These are phyloP conservation scores for Pluvialis apricaria DNA, from an alignment of 2,113 vertebrate genomes.

Conservation along the genomic window DNA sequence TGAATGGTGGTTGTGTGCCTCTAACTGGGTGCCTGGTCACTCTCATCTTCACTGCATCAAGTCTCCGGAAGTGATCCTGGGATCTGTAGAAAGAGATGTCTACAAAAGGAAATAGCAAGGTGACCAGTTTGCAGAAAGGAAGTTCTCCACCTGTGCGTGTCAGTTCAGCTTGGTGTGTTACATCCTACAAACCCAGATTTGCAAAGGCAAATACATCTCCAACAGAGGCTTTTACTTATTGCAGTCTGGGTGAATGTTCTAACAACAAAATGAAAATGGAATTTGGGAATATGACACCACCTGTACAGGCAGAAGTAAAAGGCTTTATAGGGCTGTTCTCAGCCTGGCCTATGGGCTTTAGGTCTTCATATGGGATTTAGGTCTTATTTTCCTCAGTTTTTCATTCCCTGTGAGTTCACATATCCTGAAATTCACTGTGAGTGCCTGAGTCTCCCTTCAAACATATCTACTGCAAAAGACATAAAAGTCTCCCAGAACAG, in stretches of 20 bases:
- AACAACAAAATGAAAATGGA: neutral
- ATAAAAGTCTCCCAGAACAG: neutral
- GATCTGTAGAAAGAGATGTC: neutral
- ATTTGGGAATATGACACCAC: neutral
- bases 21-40: neutral
- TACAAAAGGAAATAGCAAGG: neutral
- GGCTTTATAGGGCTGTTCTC: neutral
- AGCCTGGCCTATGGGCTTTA: neutral
- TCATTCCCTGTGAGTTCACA: neutral
- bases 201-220: neutral
- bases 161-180: neutral
- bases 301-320: neutral
- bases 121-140: fast-evolving
- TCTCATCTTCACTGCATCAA: neutral
- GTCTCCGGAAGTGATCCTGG: neutral
- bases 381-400: neutral
- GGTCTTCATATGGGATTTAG: neutral
- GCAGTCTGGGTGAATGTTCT: neutral
- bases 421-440: neutral
- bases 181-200: neutral
- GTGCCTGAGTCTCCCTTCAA: neutral
- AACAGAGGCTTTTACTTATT: neutral
- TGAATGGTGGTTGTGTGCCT: neutral
- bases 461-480: neutral
- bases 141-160: neutral